phyloP scores from a whole-genome alignment of 2,113 vertebrate genomes.

The Athene noctua region DNA sequence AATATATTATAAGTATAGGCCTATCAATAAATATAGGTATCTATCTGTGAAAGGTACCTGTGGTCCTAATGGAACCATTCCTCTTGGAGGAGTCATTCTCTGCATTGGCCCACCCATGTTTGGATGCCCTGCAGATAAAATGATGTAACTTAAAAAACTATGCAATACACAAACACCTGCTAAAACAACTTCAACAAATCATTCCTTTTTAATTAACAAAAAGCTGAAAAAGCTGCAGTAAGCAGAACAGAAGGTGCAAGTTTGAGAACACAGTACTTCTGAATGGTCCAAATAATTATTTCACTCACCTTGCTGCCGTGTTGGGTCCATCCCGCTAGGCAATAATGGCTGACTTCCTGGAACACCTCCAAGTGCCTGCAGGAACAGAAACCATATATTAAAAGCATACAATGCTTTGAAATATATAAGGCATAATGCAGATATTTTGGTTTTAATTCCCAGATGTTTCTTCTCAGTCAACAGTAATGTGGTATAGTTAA shows the following conservation, averaged over 20 bases:
- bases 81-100: constrained; percentile 96
- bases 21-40: background rate
- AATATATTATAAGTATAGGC: accelerated
- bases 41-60: constrained; percentile 79
- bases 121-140: constrained; percentile 85
- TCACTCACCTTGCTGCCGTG: constrained; percentile 90
- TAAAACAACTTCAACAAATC: background rate
- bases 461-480: background rate
- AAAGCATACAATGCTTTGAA: background rate
- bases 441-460: background rate
- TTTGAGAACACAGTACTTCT: background rate
- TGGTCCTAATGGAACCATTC: constrained; percentile 95
- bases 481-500: background rate
- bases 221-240: background rate
- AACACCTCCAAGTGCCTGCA: constrained; percentile 90
- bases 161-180: background rate
- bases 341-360: constrained; percentile 94
- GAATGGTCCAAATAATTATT: background rate
- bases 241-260: too few relatives aligned
- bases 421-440: background rate
- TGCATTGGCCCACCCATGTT: constrained; percentile 98
- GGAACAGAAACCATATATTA: background rate
- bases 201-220: background rate
- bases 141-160: background rate
- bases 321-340: constrained; percentile 95